Conservation (phyloP, 2,888 invertebrate species). For the Petrolisthes cinctipes region DNA sequence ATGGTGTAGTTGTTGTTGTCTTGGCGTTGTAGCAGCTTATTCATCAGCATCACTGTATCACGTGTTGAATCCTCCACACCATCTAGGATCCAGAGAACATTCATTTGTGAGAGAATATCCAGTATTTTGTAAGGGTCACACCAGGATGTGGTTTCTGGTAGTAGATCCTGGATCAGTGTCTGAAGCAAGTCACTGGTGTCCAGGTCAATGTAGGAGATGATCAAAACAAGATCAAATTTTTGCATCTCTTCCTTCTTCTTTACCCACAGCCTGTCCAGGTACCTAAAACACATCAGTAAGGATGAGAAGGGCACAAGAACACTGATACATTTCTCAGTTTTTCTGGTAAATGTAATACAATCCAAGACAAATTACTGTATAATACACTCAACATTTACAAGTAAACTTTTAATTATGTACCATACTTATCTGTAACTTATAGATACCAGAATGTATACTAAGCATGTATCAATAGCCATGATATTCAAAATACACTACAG, state of each 20-base stretch:
- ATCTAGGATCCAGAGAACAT: conserved; percentile 21
- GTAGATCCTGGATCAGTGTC: neutral
- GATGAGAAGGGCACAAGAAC: too few species aligned
- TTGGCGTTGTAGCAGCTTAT: neutral
- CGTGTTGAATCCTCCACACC: conserved; percentile 12
- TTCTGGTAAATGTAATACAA: too few species aligned
- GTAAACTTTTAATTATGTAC: too few species aligned
- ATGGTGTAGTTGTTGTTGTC: neutral
- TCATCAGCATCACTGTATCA: neutral
- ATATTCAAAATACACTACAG: too few species aligned
- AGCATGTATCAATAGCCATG: too few species aligned
- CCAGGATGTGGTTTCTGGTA: conserved; percentile 8
- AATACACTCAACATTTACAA: too few species aligned
- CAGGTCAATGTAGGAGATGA: neutral
- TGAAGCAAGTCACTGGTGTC: neutral
- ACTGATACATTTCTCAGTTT: too few species aligned
- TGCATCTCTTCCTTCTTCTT: neutral
- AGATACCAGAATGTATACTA: too few species aligned
- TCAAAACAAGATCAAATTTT: conserved; percentile 6
- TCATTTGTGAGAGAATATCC: neutral
- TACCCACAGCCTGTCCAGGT: neutral
- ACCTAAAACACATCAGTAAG: neutral
- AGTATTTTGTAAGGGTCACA: neutral
- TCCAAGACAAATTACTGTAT: too few species aligned
- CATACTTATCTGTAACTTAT: too few species aligned